These are phyloP conservation scores for Alexandromys fortis DNA, from an alignment of 2,113 vertebrate genomes.

Conservation along the genomic window DNA sequence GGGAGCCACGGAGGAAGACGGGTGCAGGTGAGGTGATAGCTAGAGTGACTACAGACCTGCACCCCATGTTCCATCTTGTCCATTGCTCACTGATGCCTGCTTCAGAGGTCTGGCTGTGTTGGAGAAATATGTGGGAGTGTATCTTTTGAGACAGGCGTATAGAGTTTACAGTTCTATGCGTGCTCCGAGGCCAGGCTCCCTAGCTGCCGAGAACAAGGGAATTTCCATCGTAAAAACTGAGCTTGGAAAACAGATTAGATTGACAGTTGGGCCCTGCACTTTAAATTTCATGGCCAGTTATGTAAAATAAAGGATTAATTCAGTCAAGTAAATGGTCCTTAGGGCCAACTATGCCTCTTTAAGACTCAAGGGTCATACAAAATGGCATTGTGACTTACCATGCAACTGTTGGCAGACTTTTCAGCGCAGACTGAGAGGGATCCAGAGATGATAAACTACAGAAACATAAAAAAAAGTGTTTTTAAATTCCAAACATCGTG, in stretches of 20 bases:
- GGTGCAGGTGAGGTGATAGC: not conserved
- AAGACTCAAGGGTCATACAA: not conserved
- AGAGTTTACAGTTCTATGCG: not conserved
- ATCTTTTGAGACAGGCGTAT: not conserved
- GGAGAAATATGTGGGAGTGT: not conserved
- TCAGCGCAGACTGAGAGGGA: not conserved
- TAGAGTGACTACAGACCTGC: not conserved
- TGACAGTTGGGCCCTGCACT: not conserved
- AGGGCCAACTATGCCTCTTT: not conserved
- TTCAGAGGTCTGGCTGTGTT: not conserved
- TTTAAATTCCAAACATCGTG: not conserved
- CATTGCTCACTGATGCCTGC: not conserved
- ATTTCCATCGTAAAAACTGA: not conserved
- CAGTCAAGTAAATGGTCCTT: not conserved
- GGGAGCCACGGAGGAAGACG: not conserved
- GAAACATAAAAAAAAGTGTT: not conserved
- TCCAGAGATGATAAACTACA: constrained; percentile 47
- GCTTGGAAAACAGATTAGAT: not conserved
- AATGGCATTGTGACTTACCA: constrained; percentile 4
- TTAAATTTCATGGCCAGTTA: not conserved
- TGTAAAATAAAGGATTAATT: not conserved
- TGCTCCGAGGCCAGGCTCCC: not conserved
- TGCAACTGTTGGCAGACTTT: not conserved
- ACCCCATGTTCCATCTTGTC: not conserved
- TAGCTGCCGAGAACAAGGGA: not conserved